Conservation (phyloP, 2,797 vertebrate species). For the Paguma larvata region DNA sequence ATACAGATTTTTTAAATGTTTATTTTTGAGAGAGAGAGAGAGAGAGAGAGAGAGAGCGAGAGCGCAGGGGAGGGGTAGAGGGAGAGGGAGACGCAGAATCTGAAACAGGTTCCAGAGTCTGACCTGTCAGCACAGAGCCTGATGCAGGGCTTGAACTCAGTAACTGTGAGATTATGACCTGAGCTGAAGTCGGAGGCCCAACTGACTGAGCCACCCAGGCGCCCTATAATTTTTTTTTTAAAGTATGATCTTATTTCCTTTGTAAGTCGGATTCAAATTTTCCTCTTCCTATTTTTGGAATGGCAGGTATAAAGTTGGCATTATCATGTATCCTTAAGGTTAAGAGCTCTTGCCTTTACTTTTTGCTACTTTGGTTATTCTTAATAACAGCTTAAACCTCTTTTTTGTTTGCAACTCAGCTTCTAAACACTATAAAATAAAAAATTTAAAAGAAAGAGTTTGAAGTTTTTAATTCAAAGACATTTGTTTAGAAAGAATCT, state of each 20-base stretch:
- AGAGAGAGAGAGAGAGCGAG: too few relatives aligned
- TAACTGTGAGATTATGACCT: too few relatives aligned
- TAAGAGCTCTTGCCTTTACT: slow-evolving; percentile 52
- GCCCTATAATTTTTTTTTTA: slow-evolving; percentile 46
- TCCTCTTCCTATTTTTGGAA: slow-evolving; percentile 18
- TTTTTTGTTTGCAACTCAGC: slow-evolving; percentile 63
- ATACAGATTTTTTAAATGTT: slow-evolving; percentile 42
- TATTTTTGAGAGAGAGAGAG: too few relatives aligned
- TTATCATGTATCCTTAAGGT: slow-evolving; percentile 58
- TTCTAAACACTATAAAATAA: slow-evolving; percentile 76
- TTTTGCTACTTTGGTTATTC: slow-evolving; percentile 66
- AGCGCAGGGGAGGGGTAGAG: too few relatives aligned
- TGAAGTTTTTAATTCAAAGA: slow-evolving; percentile 64
- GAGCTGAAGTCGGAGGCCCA: too few relatives aligned
- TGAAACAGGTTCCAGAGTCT: too few relatives aligned
- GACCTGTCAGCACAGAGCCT: too few relatives aligned
- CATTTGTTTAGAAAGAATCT: slow-evolving; percentile 58
- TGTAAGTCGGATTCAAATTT: slow-evolving; percentile 28
- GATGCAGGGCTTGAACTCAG: too few relatives aligned
- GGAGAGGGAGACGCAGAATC: too few relatives aligned
- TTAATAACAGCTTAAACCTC: slow-evolving; percentile 17
- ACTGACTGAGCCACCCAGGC: too few relatives aligned
- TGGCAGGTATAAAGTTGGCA: slow-evolving; percentile 61
- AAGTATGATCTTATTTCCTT: slow-evolving; percentile 53
- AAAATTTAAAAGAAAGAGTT: slow-evolving; percentile 71